A percentile compares a stretch with the other conserved stretches of the same genome.
phyloP scores from a whole-genome alignment of 92 coral and sea anemone species.

The Meandrina meandrites region DNA sequence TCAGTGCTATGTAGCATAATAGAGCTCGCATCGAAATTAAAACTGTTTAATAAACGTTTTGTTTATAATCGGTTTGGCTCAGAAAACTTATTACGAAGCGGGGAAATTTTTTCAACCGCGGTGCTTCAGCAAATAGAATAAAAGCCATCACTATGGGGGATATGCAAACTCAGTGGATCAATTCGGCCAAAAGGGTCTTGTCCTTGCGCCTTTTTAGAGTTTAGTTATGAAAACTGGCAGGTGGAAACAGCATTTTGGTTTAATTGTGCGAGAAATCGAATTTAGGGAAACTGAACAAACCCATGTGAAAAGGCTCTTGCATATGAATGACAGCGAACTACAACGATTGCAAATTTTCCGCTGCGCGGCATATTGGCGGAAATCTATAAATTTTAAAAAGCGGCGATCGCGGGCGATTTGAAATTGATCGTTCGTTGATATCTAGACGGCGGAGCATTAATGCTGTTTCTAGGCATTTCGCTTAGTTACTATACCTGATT shows the following conservation, averaged over 20 bases:
- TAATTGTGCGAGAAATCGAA: background rate
- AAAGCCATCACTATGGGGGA: no score
- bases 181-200: background rate
- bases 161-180: no score
- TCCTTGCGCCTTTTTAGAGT: background rate
- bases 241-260: background rate
- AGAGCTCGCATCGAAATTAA: background rate
- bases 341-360: background rate
- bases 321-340: background rate
- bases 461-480: constrained; percentile 1
- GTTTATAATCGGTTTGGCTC: background rate
- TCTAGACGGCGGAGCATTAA: background rate
- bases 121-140: background rate
- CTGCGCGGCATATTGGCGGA: background rate
- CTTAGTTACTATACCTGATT: background rate
- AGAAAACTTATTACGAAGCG: background rate
- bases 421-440: background rate
- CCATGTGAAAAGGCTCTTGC: background rate
- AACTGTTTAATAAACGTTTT: background rate
- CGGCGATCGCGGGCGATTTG: background rate
- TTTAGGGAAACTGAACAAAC: background rate
- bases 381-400: constrained; percentile 1
- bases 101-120: background rate
- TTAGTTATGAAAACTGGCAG: background rate
- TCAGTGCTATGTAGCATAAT: background rate